Base-by-base conservation (phyloP, 2,797 vertebrate genomes). In the Gila robusta region DNA sequence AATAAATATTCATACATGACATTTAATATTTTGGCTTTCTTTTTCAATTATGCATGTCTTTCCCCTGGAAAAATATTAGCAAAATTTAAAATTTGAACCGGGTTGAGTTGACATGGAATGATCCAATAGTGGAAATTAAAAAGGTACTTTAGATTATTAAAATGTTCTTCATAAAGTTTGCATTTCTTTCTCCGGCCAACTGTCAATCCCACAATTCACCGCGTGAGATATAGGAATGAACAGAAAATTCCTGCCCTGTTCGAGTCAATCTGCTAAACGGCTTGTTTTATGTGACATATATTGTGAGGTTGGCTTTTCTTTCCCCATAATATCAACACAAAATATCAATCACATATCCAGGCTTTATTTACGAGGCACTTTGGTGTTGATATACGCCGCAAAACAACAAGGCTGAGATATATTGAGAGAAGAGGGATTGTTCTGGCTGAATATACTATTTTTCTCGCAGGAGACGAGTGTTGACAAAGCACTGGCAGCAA, bases 241-340 rank as follows among this genome's bases (percentile, higher is more conserved):
- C 14, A 32, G 26, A 17, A 66, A 3, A 32, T 6, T 26, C n/a
- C n/a, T 14, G 10, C n/a, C 6, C 10, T 62, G n/a, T 11, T 12
- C 1, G 5, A 26, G n/a, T 64, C 11, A 28, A 6, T 64, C 59
- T 64, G 59, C 11, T 62, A 62, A 62, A 26, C 1, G 26, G 4
- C 72, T 74, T 10, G 76, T 59, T 39, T 78, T 59, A 78, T 39
- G 1, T 35, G 49, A 54, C 73, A 23, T 10, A 76, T 76, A 59
- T 59, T 59, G 32, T 2, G 49, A 39, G 52, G 12, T n/a, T 39
- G 76, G 41, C 67, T 49, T 82, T 56, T 71, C 35, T 10, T 59
- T 2, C 9, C 32, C 28, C 28, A 32, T 69, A n/a, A 52, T 11
- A 0, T 41, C 35, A 28, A 9, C 21, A 71, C 19, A 39, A 70